phyloP scores from a whole-genome alignment of 2,113 vertebrate genomes.

The Ia io region DNA sequence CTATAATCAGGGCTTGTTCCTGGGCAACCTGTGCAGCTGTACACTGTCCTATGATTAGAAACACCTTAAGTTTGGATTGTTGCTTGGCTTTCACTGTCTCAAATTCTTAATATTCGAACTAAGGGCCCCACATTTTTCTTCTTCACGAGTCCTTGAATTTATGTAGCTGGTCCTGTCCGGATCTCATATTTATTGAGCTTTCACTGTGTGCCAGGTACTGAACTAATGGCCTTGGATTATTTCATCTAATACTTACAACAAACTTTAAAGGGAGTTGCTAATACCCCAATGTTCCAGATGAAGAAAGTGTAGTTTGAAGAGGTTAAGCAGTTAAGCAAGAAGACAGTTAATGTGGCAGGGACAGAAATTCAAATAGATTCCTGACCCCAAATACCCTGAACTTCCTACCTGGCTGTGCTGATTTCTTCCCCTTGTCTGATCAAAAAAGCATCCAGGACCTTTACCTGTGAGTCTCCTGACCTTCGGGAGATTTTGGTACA shows the following conservation, averaged over 20 bases:
- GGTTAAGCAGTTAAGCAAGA: neutral
- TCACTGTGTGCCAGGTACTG: neutral
- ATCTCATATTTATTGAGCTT: neutral
- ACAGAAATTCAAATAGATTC: neutral
- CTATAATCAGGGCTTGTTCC: neutral
- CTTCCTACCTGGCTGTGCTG: neutral
- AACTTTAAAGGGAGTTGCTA: neutral
- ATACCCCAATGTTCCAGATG: neutral
- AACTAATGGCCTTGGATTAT: neutral
- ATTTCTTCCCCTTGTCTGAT: neutral
- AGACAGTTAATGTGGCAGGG: neutral
- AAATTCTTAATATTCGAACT: neutral
- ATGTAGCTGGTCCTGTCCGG: neutral
- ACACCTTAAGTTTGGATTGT: neutral
- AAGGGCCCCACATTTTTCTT: neutral
- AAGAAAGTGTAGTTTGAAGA: conserved; percentile 19
- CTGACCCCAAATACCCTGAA: neutral
- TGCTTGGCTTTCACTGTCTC: neutral
- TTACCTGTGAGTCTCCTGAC: neutral
- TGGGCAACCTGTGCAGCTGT: neutral
- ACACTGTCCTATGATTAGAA: too few species aligned
- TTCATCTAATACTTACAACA: neutral
- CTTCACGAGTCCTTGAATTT: neutral
- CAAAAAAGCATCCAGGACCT: neutral
- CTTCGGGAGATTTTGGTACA: neutral